phyloP scores from a whole-genome alignment of 1,140 invertebrate genomes.

The Thaumatotibia leucotreta region DNA sequence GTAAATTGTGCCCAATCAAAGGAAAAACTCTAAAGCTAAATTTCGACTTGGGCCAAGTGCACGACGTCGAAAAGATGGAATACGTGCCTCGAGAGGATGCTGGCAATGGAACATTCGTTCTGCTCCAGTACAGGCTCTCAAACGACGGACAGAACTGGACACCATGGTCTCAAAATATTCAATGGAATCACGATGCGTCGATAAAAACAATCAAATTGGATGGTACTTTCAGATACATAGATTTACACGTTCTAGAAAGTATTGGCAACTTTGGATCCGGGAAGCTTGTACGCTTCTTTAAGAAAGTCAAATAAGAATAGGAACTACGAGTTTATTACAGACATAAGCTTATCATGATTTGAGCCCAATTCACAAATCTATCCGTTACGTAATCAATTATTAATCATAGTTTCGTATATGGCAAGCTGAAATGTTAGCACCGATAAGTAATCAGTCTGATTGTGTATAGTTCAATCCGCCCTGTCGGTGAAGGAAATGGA shows the following conservation, averaged over 20 bases:
- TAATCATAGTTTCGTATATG: too few species aligned
- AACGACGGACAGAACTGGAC: slow-evolving; percentile 38
- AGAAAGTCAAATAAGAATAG: too few species aligned
- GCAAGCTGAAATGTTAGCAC: too few species aligned
- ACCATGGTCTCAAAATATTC: slow-evolving; percentile 27
- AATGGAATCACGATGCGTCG: slow-evolving; percentile 32
- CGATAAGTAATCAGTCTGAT: too few species aligned
- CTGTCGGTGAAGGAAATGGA: too few species aligned
- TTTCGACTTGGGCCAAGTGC: slow-evolving; percentile 46
- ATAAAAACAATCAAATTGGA: slow-evolving; percentile 40
- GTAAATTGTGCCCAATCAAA: slow-evolving; percentile 25
- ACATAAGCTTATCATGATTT: too few species aligned
- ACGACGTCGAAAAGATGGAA: slow-evolving; percentile 44
- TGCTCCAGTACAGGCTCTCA: slow-evolving; percentile 44
- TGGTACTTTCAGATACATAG: slow-evolving; percentile 43
- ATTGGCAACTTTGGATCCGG: slow-evolving; percentile 38
- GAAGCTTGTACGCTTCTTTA: not conserved
- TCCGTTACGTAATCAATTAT: too few species aligned
- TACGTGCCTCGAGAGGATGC: slow-evolving; percentile 48
- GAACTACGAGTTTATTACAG: too few species aligned
- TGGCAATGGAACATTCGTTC: slow-evolving; percentile 51
- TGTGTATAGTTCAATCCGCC: too few species aligned
- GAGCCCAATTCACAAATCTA: too few species aligned
- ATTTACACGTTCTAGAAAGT: slow-evolving; percentile 37
- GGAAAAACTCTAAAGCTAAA: slow-evolving; percentile 31